A percentile compares a stretch with the other conserved stretches of the same genome.
phyloP scores from a whole-genome alignment of 2,113 vertebrate species.

The Indri indri region DNA sequence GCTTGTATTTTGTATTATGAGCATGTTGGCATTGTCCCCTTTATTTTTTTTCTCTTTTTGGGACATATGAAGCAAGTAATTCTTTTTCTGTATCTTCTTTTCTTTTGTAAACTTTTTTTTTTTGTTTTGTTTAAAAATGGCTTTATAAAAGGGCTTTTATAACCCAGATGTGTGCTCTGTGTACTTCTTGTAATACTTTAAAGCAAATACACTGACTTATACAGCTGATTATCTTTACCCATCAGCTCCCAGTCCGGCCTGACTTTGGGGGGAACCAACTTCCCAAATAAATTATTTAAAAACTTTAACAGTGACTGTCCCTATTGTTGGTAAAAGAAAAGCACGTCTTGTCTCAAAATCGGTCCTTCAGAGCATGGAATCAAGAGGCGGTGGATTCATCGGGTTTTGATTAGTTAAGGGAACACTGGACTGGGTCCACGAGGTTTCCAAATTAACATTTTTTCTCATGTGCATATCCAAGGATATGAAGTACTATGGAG shows the following conservation, averaged over 20 bases:
- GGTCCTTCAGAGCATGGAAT: background rate
- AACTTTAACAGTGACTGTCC: background rate
- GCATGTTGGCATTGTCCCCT: conserved; percentile 89
- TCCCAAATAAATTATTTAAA: background rate
- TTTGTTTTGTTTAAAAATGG: conserved; percentile 91
- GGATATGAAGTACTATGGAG: background rate
- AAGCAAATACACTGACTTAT: background rate
- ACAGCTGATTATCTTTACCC: background rate
- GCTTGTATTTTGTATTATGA: conserved; percentile 92
- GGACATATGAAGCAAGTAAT: conserved; percentile 88
- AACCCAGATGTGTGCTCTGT: conserved; percentile 83
- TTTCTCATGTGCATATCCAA: background rate
- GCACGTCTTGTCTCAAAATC: background rate
- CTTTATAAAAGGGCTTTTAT: conserved; percentile 92
- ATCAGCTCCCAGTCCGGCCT: background rate
- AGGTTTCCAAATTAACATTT: background rate
- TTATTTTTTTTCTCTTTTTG: conserved; percentile 82
- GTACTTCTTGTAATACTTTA: conserved; percentile 79
- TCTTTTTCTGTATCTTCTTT: conserved; percentile 89
- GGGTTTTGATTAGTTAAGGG: background rate
- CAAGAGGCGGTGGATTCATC: background rate
- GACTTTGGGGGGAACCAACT: background rate
- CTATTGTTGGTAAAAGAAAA: background rate
- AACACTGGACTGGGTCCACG: background rate
- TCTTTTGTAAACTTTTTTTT: conserved; percentile 89